Percentiles rank a stretch among this genome's conserved stretches.
Conservation (phyloP, 2,797 vertebrate species). For the Echeneis naucrates region DNA sequence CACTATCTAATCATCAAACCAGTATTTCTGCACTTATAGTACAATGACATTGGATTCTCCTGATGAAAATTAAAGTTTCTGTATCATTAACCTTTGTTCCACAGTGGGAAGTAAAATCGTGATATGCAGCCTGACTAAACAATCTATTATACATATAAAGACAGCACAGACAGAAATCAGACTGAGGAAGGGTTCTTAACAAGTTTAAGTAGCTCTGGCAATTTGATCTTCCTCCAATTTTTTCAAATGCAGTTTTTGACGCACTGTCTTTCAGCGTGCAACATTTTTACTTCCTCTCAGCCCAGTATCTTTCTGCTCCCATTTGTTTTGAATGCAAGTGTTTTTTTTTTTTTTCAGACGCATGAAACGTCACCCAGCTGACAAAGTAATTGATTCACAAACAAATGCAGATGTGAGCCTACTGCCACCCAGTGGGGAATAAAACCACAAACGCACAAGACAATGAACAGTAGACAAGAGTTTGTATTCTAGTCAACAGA, state of each 20-base stretch:
- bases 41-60: background rate
- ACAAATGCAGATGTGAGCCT: background rate
- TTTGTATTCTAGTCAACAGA: no score
- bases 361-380: background rate
- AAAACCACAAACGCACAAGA: no score
- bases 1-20: background rate
- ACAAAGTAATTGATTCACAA: background rate
- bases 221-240: background rate
- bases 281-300: conserved; percentile 16
- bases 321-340: background rate
- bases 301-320: background rate
- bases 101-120: background rate
- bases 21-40: background rate
- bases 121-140: background rate
- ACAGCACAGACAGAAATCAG: background rate
- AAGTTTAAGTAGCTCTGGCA: background rate
- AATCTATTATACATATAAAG: background rate
- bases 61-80: background rate
- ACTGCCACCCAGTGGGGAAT: conserved; percentile 27
- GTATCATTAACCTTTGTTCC: background rate
- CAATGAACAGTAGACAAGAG: background rate
- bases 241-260: background rate
- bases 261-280: conserved; percentile 14
- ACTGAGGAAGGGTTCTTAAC: background rate
- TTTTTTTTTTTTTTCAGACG: background rate